Evolutionary conservation across 2,888 invertebrate genomes (phyloP), one percentile per base, ranked within the genome.

Genomic region (Pammene aurita): DNA sequence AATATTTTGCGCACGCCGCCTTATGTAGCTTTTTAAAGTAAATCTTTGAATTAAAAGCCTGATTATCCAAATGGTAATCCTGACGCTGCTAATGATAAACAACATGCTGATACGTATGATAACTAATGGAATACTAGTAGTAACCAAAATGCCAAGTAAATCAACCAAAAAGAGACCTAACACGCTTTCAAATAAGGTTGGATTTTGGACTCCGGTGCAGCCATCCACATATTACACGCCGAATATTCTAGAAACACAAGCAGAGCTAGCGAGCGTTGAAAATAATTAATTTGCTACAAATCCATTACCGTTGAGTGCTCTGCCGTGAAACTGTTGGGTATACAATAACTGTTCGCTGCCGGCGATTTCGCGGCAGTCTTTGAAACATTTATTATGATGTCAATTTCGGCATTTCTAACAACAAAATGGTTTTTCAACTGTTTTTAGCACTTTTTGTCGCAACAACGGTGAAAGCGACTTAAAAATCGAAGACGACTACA

Each of bases 281-380:
- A 86, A 87, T 87, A 86, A 88, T 87, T 86, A 88, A 87, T 88
- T 83, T 84, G 76, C 77, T 81, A 80, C 81, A 81, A 84, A 87
- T 83, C 86, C 85, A 87, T 88, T 87, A 88, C 76, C 72, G 80
- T 74, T 80, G 84, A 85, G 86, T 85, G 84, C 78, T 80, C 76
- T 75, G 54, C 76, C 71, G 77, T 80, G 80, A 84, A 85, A 84
- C 80, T 81, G 81, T 83, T 81, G 76, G 77, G 66, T 78, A 75
- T 80, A 82, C 83, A 85, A 80, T 81, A 81, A 81, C 77, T 72
- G 62, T 10, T 71, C 50, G 66, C 74, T 75, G 57, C 41, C 55
- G 50, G 62, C 56, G 26, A 62, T 62, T 56, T 55, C 41, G 58
- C 16, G n/a, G 38, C 42, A 38, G 9, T 35, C 14, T 57, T 63